Conservation (phyloP, 2,888 invertebrate species). For the Hofmannophila pseudospretella region DNA sequence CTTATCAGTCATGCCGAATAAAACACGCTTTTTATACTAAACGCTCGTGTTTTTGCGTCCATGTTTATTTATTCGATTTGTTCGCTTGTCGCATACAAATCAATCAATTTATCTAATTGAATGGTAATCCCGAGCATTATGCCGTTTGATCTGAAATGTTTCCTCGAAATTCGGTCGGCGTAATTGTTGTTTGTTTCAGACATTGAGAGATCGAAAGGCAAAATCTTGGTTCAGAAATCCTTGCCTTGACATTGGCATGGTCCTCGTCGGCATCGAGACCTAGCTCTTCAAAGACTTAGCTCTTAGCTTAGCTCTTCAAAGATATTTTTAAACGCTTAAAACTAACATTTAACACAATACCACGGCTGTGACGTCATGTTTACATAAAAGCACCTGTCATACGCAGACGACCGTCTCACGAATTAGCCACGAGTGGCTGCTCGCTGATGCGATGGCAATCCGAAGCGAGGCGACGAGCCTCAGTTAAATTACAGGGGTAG, state of each 20-base stretch:
- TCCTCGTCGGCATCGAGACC: no score
- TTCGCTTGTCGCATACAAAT: not conserved
- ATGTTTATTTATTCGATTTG: not conserved
- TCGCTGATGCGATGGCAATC: constrained; percentile 20
- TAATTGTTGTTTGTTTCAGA: no score
- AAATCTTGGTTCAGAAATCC: no score
- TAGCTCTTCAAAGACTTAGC: no score
- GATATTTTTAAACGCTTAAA: no score
- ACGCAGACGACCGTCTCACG: constrained; percentile 11
- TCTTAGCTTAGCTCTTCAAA: no score
- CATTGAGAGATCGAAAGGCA: no score
- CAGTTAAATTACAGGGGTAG: constrained; percentile 1
- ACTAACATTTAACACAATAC: no score
- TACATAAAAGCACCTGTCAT: not conserved
- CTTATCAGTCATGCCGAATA: not conserved
- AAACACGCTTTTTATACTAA: not conserved
- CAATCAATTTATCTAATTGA: not conserved
- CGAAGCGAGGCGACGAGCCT: constrained; percentile 7
- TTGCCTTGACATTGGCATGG: no score
- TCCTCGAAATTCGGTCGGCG: no score
- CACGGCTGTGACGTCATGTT: not conserved
- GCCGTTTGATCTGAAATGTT: no score
- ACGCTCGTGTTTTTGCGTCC: not conserved
- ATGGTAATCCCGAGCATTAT: not conserved
- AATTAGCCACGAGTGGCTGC: constrained; percentile 27